Conservation (phyloP, 1,140 invertebrate genomes). For the Pogonognathellus flavescens region DNA sequence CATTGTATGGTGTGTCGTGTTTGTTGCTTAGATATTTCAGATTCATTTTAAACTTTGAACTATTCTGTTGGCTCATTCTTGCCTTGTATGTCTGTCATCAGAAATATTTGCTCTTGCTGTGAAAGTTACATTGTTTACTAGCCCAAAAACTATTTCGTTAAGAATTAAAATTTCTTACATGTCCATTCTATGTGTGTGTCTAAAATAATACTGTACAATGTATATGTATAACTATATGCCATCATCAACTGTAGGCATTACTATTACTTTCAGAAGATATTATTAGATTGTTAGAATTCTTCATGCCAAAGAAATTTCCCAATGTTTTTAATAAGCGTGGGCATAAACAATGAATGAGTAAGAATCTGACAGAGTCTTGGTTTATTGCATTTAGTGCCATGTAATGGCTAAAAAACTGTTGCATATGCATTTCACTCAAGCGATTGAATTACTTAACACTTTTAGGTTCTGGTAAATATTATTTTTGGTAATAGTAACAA, state of each 20-base stretch:
- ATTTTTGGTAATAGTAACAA: too few species aligned
- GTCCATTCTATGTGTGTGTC: not conserved
- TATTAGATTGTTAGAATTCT: not conserved
- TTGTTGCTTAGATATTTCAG: too few species aligned
- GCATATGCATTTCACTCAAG: not conserved
- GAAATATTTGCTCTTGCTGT: slow-evolving; percentile 48
- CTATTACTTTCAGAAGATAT: not conserved
- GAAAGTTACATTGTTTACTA: slow-evolving; percentile 29
- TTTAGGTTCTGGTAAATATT: not conserved
- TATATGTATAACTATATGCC: not conserved
- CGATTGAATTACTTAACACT: not conserved
- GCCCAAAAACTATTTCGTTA: slow-evolving; percentile 30
- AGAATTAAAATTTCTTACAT: slow-evolving; percentile 1
- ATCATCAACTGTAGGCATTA: not conserved
- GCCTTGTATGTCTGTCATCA: slow-evolving; percentile 36
- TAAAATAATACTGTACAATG: not conserved
- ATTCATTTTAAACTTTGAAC: too few species aligned
- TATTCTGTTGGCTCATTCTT: not conserved
- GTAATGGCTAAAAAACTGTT: not conserved
- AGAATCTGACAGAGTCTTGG: slow-evolving; percentile 26
- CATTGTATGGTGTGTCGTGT: too few species aligned
- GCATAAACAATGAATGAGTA: not conserved
- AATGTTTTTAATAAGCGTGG: slow-evolving; percentile 44
- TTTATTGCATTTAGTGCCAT: slow-evolving; percentile 21
- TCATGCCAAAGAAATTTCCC: slow-evolving; percentile 15